Base-by-base conservation (phyloP, 2,888 invertebrate genomes). In the Drosophila subsilvestris region DNA sequence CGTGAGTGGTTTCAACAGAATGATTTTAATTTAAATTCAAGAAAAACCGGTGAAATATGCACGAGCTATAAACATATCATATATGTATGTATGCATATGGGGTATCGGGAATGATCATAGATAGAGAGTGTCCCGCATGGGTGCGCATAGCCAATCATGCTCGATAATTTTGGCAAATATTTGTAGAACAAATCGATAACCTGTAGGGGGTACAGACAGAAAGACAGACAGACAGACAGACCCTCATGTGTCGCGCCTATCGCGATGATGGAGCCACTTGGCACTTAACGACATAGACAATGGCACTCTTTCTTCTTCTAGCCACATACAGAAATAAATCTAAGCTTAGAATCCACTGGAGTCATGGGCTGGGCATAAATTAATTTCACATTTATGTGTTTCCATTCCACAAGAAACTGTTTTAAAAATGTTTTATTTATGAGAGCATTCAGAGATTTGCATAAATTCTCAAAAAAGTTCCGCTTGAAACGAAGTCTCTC, bases 381-480 rank as follows among this genome's bases (percentile, higher is more conserved):
- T 63, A 50, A 65, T 73, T 74, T 77, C 29, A 32, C 32, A 62
- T 72, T 42, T 51, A 25, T 72, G 42, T 29, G 60, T 25, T 74
- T 57, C 57, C 54, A 51, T 44, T 37, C 14, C 51, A 44, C 63
- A 63, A 29, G 50, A 63, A 70, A 48, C 53, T 37, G 20, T n/a
- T 32, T 48, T 37, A 4, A 32, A 66, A 58, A 80, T 86, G 69
- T 76, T 83, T 86, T 72, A 88, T 83, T 86, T 80, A 82, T 80
- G 78, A 77, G 74, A 69, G 37, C 63, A 60, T 22, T 57, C 17
- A 55, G 29, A 43, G 53, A 79, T 87, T 81, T 73, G 79, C 76
- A 85, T 68, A 73, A 54, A 71, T 58, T 61, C 22, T 47, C 37
- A 42, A 69, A 37, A 27, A 70, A 55, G 56, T 57, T 69, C 57